These are phyloP conservation scores for Heteronetta atricapilla DNA, from an alignment of 2,113 vertebrate genomes.

Conservation along the genomic window DNA sequence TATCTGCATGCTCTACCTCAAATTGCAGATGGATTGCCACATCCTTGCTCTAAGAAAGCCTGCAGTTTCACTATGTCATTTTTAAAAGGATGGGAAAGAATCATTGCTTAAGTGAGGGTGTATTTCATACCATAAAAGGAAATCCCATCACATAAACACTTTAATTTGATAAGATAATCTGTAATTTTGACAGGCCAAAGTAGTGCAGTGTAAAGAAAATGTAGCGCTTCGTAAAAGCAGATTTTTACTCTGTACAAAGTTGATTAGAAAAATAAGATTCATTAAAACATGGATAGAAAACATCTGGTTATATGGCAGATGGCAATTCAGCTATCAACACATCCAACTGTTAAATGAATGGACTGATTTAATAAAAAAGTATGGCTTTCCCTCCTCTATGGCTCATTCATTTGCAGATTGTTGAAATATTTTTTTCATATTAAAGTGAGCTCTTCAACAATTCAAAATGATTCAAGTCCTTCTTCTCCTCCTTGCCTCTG, in stretches of 20 bases:
- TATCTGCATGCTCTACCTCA: conserved; percentile 27
- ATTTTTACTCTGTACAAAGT: conserved; percentile 34
- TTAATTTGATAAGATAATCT: conserved; percentile 52
- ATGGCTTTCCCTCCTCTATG: conserved; percentile 15
- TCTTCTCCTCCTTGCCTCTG: neutral
- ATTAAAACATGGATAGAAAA: conserved; percentile 41
- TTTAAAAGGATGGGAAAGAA: conserved; percentile 1
- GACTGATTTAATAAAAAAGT: conserved; percentile 57
- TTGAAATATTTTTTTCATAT: conserved; percentile 31
- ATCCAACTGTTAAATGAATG: conserved; percentile 41
- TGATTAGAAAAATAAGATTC: conserved; percentile 62
- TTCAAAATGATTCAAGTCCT: conserved; percentile 14
- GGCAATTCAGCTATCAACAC: conserved; percentile 39
- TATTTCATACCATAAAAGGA: conserved; percentile 21
- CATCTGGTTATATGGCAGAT: conserved; percentile 57
- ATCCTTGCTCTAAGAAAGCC: neutral
- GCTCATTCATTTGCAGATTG: conserved; percentile 28
- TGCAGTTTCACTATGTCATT: neutral
- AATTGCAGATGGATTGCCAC: neutral
- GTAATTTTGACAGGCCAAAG: conserved; percentile 22
- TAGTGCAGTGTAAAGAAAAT: neutral
- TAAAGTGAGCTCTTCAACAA: conserved; percentile 24
- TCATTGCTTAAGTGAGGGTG: neutral
- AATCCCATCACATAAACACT: neutral
- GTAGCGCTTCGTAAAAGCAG: neutral